Evolutionary conservation across 2,888 invertebrate genomes (phyloP), one percentile per base, ranked within the genome.

Genomic region (Machimus rusticus): DNA sequence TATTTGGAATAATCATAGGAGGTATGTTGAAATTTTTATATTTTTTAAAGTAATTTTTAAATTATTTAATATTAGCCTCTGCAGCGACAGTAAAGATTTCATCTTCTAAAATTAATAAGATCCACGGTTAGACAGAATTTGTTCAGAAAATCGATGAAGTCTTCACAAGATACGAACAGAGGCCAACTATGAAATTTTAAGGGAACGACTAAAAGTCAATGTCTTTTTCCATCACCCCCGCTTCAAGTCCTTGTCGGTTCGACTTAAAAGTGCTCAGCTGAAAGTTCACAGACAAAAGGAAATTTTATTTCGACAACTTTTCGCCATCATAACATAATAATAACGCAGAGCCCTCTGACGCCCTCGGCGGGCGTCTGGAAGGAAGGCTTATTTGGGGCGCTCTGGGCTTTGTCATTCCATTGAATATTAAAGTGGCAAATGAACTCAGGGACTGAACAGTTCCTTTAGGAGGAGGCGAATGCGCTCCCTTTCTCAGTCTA

Each of bases 1-100:
- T 93, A 95, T 97, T 90, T 95, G 97, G 94, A 97, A 98, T 93
- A 95, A 97, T 91, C 96, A 98, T 92, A 95, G 99, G 93, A 96
- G 98, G 99, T 99, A 94, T 92, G 92, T 90, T 16, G 76, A n/a
- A 39, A 12, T 16, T 46, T 46, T 14, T 46, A 46, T 46, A 46
- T 46, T 46, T 46, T 6, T 28, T 46, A 16, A 46, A 66, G 8
- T 37, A 12, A 19, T 9, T 16, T 16, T 46, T 46, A 39, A 37
- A 39, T 51, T 31, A 12, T 74, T 79, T 46, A 46, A n/a, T 23
- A 19, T 23, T 43, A 79, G 31, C 28, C 28, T 23, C 28, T 39
- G 5, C 23, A 5, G 16, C 14, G 28, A 19, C 39, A 23, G 46
- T n/a, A 79, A 8, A 51, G 28, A 23, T 79, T 79, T 79, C 23